Conservation (phyloP, 2,113 vertebrate genomes). For the Etia nguti region DNA sequence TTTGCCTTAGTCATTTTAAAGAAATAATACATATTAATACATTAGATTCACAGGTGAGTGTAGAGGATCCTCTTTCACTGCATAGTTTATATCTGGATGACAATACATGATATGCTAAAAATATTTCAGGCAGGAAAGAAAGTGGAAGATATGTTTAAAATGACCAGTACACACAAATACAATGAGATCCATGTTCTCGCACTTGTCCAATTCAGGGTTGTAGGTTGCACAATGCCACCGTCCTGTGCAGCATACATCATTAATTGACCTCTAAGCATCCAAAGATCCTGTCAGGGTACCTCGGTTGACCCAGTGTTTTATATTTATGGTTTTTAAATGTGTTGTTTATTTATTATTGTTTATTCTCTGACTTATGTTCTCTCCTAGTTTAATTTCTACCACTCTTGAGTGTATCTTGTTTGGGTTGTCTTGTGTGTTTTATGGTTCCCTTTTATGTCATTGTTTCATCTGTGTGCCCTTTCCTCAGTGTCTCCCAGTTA, state of each 20-base stretch:
- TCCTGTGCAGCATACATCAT: not conserved
- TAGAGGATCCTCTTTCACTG: not conserved
- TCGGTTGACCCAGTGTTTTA: rapidly evolving
- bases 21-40: not conserved
- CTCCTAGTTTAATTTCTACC: not conserved
- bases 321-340: not conserved
- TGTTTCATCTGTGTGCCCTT: not conserved
- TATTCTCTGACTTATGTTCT: rapidly evolving
- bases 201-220: not conserved
- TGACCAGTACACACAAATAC: not conserved
- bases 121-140: not conserved
- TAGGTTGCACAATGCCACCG: rapidly evolving
- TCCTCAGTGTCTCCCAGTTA: not conserved
- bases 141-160: not conserved
- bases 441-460: not conserved
- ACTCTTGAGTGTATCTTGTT: not conserved
- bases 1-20: not conserved
- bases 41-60: rapidly evolving
- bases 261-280: not conserved
- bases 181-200: not conserved
- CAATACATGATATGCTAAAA: not conserved
- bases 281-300: not conserved
- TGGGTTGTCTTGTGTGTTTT: not conserved
- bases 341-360: not conserved
- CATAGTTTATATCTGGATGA: not conserved